These are phyloP conservation scores for Ramphastos sulfuratus DNA, from an alignment of 2,113 vertebrate species.

Conservation along the genomic window DNA sequence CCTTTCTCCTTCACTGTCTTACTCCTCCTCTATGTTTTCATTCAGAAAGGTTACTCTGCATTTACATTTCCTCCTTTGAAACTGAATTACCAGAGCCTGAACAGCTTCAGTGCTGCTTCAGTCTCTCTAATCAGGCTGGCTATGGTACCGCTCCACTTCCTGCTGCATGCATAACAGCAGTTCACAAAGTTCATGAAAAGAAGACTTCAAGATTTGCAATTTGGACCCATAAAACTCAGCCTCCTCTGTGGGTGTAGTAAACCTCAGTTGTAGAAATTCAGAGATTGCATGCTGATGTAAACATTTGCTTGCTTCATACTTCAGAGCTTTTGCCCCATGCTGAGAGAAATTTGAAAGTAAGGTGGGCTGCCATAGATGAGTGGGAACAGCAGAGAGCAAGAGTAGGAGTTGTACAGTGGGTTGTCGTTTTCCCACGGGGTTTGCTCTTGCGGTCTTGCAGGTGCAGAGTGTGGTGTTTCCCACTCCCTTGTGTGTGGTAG, in stretches of 20 bases:
- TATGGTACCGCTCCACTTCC: background rate
- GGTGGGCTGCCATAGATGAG: background rate
- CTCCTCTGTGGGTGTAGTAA: fast-evolving
- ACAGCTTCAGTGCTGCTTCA: background rate
- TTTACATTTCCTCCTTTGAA: background rate
- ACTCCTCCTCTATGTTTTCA: fast-evolving
- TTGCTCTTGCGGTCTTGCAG: background rate
- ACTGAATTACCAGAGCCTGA: background rate
- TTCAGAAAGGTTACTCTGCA: background rate
- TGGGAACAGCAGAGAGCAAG: background rate
- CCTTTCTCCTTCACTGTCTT: background rate
- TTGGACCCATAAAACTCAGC: background rate
- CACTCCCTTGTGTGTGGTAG: background rate
- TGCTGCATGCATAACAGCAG: background rate
- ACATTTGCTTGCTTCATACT: background rate
- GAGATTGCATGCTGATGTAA: background rate
- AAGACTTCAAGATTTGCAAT: background rate
- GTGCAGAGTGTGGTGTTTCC: background rate
- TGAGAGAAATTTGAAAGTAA: background rate
- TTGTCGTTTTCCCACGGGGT: background rate
- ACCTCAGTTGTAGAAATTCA: fast-evolving
- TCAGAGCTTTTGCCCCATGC: background rate
- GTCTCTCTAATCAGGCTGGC: background rate
- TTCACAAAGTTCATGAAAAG: background rate
- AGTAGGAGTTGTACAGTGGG: fast-evolving